A percentile compares a stretch with the other conserved stretches of the same genome.
phyloP scores from a whole-genome alignment of 2,113 vertebrate genomes.

The Indicator maculatus region DNA sequence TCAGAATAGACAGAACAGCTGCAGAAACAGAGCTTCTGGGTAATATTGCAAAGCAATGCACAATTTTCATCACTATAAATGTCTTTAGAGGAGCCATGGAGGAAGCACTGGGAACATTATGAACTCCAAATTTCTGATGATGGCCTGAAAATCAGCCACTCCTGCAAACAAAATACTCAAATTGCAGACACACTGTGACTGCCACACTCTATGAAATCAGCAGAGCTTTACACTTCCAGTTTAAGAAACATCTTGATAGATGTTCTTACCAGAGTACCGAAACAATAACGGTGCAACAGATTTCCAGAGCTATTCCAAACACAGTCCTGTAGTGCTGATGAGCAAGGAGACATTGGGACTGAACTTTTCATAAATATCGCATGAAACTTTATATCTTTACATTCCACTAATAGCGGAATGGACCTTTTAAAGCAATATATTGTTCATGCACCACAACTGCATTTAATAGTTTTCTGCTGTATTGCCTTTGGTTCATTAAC shows the following conservation, averaged over 20 bases:
- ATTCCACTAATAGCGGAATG: slow-evolving; percentile 41
- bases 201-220: not conserved
- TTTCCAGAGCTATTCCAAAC: not conserved
- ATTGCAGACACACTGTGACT: not conserved
- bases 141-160: not conserved
- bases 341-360: slow-evolving; percentile 6
- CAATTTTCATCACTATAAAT: not conserved
- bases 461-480: slow-evolving; percentile 67
- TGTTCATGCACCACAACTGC: slow-evolving; percentile 62
- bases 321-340: not conserved
- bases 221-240: not conserved
- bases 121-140: not conserved
- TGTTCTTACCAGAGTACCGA: not conserved
- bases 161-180: not conserved
- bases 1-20: not conserved
- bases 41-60: not conserved
- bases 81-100: not conserved
- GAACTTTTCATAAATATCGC: slow-evolving; percentile 15
- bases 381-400: slow-evolving; percentile 12
- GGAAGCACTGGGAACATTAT: not conserved
- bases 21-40: not conserved
- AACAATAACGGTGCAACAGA: not conserved
- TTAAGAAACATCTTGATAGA: not conserved
- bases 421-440: slow-evolving; percentile 59
- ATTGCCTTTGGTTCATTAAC: slow-evolving; percentile 66